A percentile compares a stretch with the other conserved stretches of the same genome.
phyloP scores from a whole-genome alignment of 2,113 vertebrate genomes.

The Plotosus lineatus region DNA sequence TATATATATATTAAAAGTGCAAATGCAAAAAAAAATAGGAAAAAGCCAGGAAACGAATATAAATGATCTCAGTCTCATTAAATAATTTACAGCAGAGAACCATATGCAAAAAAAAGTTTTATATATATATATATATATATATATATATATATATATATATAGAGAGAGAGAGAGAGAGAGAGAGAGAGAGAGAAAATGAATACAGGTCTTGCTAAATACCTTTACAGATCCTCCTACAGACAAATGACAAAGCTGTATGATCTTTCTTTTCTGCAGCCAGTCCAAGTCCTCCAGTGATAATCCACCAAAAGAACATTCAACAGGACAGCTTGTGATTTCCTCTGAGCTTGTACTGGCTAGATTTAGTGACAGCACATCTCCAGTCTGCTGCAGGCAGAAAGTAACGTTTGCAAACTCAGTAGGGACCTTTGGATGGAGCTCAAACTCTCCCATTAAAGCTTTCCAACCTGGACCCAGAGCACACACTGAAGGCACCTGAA shows the following conservation, averaged over 20 bases:
- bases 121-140: no score
- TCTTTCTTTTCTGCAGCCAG: slow-evolving; percentile 92
- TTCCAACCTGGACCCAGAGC: slow-evolving; percentile 75
- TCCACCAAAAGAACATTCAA: slow-evolving; percentile 73
- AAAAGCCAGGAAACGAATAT: no score
- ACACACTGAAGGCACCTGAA: slow-evolving; percentile 69
- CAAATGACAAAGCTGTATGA: slow-evolving; percentile 83
- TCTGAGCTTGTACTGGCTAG: slow-evolving; percentile 63
- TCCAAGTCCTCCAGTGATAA: slow-evolving; percentile 84
- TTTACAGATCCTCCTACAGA: slow-evolving; percentile 72
- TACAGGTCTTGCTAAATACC: slow-evolving; percentile 66
- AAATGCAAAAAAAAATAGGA: no score
- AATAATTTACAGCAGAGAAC: no score
- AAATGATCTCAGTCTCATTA: no score
- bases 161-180: not conserved
- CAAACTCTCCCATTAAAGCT: slow-evolving; percentile 83
- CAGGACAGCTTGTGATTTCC: slow-evolving; percentile 60
- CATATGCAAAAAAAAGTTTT: no score
- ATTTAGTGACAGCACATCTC: slow-evolving; percentile 74
- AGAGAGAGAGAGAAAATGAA: not conserved
- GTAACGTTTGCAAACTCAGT: slow-evolving; percentile 62
- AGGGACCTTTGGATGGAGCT: slow-evolving; percentile 64
- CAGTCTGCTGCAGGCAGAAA: slow-evolving; percentile 76
- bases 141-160: not conserved
- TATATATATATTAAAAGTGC: no score